Percentiles rank a stretch among this genome's conserved stretches.
Evolutionary conservation across 2,888 invertebrate genomes (phyloP).

Genomic region (Acanthococcus lagerstroemiae): DNA sequence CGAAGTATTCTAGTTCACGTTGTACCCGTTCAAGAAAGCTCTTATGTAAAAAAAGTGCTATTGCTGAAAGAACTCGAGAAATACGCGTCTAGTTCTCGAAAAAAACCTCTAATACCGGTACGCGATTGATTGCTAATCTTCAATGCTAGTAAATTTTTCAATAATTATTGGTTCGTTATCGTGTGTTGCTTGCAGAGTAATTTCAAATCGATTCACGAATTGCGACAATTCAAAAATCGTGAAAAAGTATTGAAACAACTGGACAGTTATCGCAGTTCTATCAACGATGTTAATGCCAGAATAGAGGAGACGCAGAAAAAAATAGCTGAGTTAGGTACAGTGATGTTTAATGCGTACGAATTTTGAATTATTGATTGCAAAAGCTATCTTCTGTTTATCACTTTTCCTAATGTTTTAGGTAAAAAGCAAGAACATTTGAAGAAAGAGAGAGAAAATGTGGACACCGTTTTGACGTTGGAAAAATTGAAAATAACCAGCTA

Average conservation of each 20-base stretch:
- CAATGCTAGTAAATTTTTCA: no score
- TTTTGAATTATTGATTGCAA: no score
- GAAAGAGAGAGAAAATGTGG: no score
- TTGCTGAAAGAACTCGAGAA: conserved; percentile 29
- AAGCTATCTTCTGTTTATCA: no score
- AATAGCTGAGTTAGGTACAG: not conserved
- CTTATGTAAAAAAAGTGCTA: conserved; percentile 28
- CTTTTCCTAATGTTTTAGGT: no score
- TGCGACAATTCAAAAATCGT: not conserved
- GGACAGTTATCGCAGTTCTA: not conserved
- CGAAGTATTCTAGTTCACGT: conserved; percentile 28
- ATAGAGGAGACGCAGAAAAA: not conserved
- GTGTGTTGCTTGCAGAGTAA: conserved; percentile 11
- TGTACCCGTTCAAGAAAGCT: conserved; percentile 14
- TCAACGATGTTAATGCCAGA: not conserved
- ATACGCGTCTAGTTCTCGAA: no score
- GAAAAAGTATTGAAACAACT: not conserved
- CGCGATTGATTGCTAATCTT: no score
- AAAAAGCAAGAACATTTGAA: no score
- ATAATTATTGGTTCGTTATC: no score
- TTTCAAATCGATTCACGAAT: conserved; percentile 1
- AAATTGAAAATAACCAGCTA: not conserved
- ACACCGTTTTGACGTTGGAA: no score
- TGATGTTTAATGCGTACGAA: no score
- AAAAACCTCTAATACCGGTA: not conserved